Evolutionary conservation across 2,888 invertebrate species (phyloP).

Genomic region (Andrena flavipes): DNA sequence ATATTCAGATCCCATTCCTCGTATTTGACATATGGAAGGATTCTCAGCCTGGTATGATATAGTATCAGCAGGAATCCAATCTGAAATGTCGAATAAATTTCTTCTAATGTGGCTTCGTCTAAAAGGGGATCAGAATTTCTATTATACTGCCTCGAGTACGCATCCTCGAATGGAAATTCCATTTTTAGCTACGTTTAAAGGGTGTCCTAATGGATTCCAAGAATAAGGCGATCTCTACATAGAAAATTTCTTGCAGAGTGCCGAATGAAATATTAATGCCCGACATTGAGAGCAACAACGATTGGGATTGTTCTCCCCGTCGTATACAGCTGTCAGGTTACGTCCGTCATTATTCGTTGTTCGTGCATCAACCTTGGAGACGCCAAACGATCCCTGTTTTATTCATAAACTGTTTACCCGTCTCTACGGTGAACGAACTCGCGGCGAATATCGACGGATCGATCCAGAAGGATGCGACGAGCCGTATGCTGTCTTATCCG

Average conservation of each 20-base stretch:
- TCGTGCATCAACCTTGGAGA: slow-evolving; percentile 10
- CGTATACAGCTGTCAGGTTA: slow-evolving; percentile 25
- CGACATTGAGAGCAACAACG: slow-evolving; percentile 3
- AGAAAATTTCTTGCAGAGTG: neutral
- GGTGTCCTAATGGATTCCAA: neutral
- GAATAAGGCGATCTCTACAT: neutral
- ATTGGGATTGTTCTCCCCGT: slow-evolving; percentile 26
- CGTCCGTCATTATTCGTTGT: slow-evolving; percentile 5
- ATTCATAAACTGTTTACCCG: slow-evolving; percentile 52
- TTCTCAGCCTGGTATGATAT: too few relatives aligned
- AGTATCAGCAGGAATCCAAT: too few relatives aligned
- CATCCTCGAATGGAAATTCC: slow-evolving; percentile 4
- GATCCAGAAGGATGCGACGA: slow-evolving; percentile 32
- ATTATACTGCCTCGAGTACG: slow-evolving; percentile 5
- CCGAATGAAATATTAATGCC: slow-evolving; percentile 37
- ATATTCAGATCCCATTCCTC: too few relatives aligned
- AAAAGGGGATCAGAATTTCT: slow-evolving; percentile 12
- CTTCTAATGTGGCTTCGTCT: too few relatives aligned
- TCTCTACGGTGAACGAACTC: slow-evolving; percentile 39
- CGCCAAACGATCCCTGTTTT: slow-evolving; percentile 36
- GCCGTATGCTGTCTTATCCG: slow-evolving; percentile 51
- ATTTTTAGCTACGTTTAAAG: slow-evolving; percentile 9
- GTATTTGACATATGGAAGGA: too few relatives aligned
- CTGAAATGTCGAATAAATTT: too few relatives aligned
- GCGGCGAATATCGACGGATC: slow-evolving; percentile 41